Percentiles rank a stretch among this genome's conserved stretches.
Conservation (phyloP, 2,113 vertebrate genomes). For the Lasiurus borealis region DNA sequence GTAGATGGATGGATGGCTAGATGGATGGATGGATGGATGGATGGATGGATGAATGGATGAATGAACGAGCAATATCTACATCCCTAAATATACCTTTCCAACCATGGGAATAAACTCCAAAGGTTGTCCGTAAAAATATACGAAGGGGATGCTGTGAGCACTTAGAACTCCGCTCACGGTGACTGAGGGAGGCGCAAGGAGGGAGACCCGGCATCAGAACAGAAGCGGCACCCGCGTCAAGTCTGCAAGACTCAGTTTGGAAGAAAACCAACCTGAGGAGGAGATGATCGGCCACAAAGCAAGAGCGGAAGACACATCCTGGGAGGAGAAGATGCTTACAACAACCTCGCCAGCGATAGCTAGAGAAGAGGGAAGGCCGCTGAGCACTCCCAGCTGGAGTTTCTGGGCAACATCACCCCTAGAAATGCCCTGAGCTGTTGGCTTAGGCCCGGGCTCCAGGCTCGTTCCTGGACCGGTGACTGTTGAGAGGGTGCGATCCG, state of each 20-base stretch:
- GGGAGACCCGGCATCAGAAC: slow-evolving; percentile 4
- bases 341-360: background rate
- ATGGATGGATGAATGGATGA: background rate
- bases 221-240: slow-evolving; percentile 50
- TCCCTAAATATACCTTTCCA: background rate
- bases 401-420: slow-evolving; percentile 17
- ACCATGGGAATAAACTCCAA: slow-evolving; percentile 16
- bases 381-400: slow-evolving; percentile 12
- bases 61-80: slow-evolving; percentile 15
- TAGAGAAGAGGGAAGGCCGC: background rate
- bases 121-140: slow-evolving; percentile 43
- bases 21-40: no score
- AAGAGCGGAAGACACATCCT: background rate
- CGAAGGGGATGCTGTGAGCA: slow-evolving; percentile 47
- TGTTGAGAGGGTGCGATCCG: background rate
- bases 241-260: background rate
- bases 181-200: slow-evolving; percentile 23
- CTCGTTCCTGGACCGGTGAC: background rate
- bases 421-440: background rate
- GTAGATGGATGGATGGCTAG: background rate
- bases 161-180: slow-evolving; percentile 38
- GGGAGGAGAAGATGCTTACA: slow-evolving; percentile 33
- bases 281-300: slow-evolving; percentile 54
- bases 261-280: slow-evolving; percentile 42
- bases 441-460: background rate